Percentiles rank a stretch among this genome's conserved stretches.
These are phyloP conservation scores for Thamnophis sirtalis DNA, from an alignment of 2,113 vertebrate species.

Conservation along the genomic window DNA sequence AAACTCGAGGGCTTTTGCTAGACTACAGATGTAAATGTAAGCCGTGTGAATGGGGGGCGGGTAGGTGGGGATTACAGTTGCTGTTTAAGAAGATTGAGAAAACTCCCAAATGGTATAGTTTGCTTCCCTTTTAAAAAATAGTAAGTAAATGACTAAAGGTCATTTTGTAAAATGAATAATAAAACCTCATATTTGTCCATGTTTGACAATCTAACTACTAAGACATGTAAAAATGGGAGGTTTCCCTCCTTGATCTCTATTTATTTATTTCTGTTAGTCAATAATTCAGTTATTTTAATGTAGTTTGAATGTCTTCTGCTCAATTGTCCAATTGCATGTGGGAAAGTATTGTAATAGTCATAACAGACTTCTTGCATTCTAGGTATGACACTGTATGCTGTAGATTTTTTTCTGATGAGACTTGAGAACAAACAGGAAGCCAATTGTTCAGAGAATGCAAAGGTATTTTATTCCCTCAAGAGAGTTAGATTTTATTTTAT, in stretches of 20 bases:
- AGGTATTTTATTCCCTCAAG: neutral
- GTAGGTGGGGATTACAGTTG: neutral
- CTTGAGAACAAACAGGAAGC: neutral
- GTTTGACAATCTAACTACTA: neutral
- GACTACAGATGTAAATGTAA: slow-evolving; percentile 9
- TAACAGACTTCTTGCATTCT: neutral
- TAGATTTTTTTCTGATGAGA: neutral
- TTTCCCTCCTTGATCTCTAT: neutral
- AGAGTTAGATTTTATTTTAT: neutral
- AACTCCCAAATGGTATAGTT: neutral
- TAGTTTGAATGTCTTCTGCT: neutral
- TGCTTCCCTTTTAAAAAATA: neutral
- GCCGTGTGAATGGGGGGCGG: neutral
- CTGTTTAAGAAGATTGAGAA: neutral
- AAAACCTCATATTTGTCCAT: neutral
- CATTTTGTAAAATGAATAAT: neutral
- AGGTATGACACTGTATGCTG: neutral
- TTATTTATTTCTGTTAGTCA: neutral
- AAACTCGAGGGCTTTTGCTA: neutral
- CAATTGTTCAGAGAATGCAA: neutral
- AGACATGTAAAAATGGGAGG: neutral
- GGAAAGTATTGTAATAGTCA: neutral
- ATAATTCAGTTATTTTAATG: neutral
- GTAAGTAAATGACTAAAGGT: neutral
- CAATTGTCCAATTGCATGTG: neutral